These are phyloP conservation scores for Saccostrea cuccullata DNA, from an alignment of 1,140 invertebrate species.

Conservation along the genomic window DNA sequence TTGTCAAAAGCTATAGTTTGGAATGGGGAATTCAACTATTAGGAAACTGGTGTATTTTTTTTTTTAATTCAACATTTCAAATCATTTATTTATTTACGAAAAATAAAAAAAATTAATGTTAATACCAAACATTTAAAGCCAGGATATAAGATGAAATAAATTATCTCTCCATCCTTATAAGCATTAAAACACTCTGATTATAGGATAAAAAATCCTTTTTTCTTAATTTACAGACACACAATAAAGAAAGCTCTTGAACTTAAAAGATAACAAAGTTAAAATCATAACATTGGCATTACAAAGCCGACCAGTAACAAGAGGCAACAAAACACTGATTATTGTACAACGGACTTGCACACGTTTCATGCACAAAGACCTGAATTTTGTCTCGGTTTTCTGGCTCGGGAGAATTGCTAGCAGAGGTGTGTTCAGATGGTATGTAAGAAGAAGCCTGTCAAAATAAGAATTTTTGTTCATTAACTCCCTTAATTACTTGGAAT, in stretches of 20 bases:
- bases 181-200: background rate
- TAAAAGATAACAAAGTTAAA: background rate
- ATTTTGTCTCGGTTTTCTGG: constrained; percentile 7
- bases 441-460: constrained; percentile 45
- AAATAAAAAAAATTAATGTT: too few relatives aligned
- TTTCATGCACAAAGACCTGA: constrained; percentile 18
- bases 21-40: too few relatives aligned
- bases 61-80: too few relatives aligned
- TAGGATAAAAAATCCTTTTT: background rate
- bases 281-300: background rate
- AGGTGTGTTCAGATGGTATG: constrained; percentile 34
- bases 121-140: background rate
- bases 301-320: background rate
- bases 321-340: constrained; percentile 1
- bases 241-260: constrained; percentile 20
- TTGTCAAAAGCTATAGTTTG: too few relatives aligned
- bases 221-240: background rate
- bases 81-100: too few relatives aligned
- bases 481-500: background rate
- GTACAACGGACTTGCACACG: background rate
- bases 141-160: background rate
- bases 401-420: constrained; percentile 25
- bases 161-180: background rate
- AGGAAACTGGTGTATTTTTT: too few relatives aligned
- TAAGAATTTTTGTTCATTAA: background rate